Percentiles rank a stretch among this genome's conserved stretches.
Evolutionary conservation across 30 jellyfish, hydroid and myxozoan genomes (phyloP).

Genomic region (Turritopsis rubra): DNA sequence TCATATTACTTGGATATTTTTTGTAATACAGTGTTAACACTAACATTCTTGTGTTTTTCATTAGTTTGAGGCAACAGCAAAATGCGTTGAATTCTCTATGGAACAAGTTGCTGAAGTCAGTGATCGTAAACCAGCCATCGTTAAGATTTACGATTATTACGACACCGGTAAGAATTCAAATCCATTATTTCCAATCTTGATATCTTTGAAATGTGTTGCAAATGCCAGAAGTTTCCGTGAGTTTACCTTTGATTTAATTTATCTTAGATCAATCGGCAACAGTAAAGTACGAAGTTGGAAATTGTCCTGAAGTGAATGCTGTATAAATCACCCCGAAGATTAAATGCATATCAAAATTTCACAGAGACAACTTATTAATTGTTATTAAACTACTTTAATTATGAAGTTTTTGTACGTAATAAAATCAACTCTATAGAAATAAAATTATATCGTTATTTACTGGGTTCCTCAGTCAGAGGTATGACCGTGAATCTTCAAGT

Average conservation of each 20-base stretch:
- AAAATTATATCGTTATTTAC: too few relatives aligned
- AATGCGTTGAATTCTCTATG: background rate
- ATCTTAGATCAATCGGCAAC: conserved; percentile 14
- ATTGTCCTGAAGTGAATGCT: conserved; percentile 20
- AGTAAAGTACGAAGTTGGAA: conserved; percentile 16
- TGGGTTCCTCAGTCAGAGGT: too few relatives aligned
- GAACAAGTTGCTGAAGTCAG: conserved; percentile 20
- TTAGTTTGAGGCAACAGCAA: conserved; percentile 3
- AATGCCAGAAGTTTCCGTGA: background rate
- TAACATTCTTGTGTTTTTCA: too few relatives aligned
- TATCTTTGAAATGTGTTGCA: background rate
- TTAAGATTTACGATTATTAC: conserved; percentile 10
- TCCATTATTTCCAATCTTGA: background rate
- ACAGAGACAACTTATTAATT: too few relatives aligned
- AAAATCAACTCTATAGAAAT: too few relatives aligned
- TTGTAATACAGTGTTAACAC: too few relatives aligned
- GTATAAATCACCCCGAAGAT: too few relatives aligned
- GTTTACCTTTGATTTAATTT: background rate
- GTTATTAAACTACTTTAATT: too few relatives aligned
- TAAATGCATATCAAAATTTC: too few relatives aligned
- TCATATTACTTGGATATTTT: too few relatives aligned
- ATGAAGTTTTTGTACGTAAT: too few relatives aligned
- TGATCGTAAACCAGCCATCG: conserved; percentile 20
- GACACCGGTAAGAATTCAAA: conserved; percentile 9
- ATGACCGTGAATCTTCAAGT: too few relatives aligned